These are phyloP conservation scores for Acronicta aceris DNA, from an alignment of 2,888 invertebrate species.

Conservation along the genomic window DNA sequence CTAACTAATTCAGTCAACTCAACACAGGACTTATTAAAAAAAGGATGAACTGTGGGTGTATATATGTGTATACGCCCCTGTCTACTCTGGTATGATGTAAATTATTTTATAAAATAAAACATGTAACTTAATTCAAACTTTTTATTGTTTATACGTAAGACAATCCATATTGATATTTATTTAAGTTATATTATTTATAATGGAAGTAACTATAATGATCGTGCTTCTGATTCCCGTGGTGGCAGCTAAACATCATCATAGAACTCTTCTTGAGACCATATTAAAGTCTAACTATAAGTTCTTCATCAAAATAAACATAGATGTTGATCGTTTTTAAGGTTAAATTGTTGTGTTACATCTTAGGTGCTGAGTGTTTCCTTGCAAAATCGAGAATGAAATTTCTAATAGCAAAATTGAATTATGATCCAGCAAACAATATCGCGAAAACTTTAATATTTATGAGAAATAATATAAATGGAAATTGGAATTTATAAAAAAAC, in stretches of 20 bases:
- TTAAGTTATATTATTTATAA: conserved; percentile 25
- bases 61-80: too few relatives aligned
- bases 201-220: conserved; percentile 14
- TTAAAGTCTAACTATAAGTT: neutral
- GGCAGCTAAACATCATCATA: conserved; percentile 51
- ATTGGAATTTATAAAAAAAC: conserved; percentile 3
- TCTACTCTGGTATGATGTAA: too few relatives aligned
- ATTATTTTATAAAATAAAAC: neutral
- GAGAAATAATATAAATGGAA: neutral
- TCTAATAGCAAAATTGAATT: conserved; percentile 51
- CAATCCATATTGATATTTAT: conserved; percentile 36
- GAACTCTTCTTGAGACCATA: conserved; percentile 19
- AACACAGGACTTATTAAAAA: too few relatives aligned
- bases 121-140: conserved; percentile 32
- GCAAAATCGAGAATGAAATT: conserved; percentile 31
- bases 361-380: conserved; percentile 44
- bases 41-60: too few relatives aligned
- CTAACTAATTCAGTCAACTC: too few relatives aligned
- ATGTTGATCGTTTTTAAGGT: conserved; percentile 40
- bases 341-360: conserved; percentile 51
- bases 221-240: conserved; percentile 18
- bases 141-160: conserved; percentile 42
- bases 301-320: conserved; percentile 1
- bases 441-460: conserved; percentile 33
- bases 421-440: conserved; percentile 44